Evolutionary conservation across 1,140 invertebrate species (phyloP).

Genomic region (Danaus melanippus): DNA sequence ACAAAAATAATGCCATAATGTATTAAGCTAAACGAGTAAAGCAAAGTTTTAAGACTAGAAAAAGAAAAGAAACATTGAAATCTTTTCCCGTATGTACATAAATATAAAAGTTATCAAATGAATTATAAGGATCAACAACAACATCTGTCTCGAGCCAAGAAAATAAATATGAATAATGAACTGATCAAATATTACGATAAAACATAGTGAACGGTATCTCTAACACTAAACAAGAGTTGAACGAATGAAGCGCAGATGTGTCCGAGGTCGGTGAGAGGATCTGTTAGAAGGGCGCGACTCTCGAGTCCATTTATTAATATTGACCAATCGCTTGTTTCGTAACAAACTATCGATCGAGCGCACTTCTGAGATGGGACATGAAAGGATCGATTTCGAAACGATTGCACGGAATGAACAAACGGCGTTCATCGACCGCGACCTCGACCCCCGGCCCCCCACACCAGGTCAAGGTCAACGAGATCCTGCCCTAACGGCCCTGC

Average conservation of each 20-base stretch:
- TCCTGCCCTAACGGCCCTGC: constrained; percentile 6
- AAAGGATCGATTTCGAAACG: constrained; percentile 25
- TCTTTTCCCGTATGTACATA: too few species aligned
- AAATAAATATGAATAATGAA: too few species aligned
- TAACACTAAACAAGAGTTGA: too few species aligned
- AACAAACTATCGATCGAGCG: constrained; percentile 20
- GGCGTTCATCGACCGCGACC: constrained; percentile 28
- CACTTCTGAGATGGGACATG: constrained; percentile 21
- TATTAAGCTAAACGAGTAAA: too few species aligned
- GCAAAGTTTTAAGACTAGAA: too few species aligned
- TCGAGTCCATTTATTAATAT: constrained; percentile 22
- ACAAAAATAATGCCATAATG: too few species aligned
- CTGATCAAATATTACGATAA: too few species aligned
- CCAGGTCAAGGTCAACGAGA: constrained; percentile 65
- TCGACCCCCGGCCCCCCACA: constrained; percentile 31
- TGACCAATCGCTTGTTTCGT: constrained; percentile 26
- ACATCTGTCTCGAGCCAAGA: too few species aligned
- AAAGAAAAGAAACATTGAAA: too few species aligned
- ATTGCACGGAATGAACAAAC: constrained; percentile 12
- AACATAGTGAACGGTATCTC: too few species aligned
- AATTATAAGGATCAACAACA: too few species aligned
- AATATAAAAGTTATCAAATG: too few species aligned
- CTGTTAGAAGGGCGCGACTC: constrained; percentile 25
- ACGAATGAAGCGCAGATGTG: constrained; percentile 10
- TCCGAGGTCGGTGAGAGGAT: constrained; percentile 33